Conservation (phyloP, 2,113 vertebrate species). For the Gulo gulo region DNA sequence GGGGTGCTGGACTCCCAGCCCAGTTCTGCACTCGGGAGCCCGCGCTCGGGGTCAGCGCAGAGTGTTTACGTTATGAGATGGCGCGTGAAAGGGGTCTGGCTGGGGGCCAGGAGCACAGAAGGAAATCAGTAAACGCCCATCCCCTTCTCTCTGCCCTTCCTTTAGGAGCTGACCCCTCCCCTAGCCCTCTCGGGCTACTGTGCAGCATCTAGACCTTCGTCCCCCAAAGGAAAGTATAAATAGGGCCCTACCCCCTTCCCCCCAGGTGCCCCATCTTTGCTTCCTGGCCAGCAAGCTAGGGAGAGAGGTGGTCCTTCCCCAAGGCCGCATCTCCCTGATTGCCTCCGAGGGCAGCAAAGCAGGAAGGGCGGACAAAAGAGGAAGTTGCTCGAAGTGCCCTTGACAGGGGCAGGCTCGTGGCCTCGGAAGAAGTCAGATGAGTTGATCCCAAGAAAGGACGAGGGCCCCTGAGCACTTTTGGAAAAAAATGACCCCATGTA, state of each 20-base stretch:
- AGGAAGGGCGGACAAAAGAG: too few species aligned
- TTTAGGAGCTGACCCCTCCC: neutral
- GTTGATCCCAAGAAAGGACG: neutral
- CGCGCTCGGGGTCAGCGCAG: accelerated
- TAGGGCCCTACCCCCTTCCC: neutral
- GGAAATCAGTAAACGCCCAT: neutral
- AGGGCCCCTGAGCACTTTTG: neutral
- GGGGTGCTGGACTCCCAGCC: neutral
- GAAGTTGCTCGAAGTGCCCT: neutral
- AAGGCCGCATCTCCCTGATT: accelerated
- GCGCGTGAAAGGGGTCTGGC: accelerated
- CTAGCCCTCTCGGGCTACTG: neutral
- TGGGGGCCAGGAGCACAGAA: neutral
- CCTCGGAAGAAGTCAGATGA: neutral
- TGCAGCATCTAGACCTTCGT: neutral
- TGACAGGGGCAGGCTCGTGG: accelerated
- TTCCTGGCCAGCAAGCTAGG: neutral
- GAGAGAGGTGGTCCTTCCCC: neutral
- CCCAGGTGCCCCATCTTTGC: neutral
- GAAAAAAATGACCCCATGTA: neutral
- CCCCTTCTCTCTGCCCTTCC: neutral
- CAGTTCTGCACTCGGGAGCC: neutral
- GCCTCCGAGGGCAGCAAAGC: accelerated
- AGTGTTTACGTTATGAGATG: neutral
- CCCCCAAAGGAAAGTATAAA: neutral